Evolutionary conservation across 23 tunicate species (phyloP), one percentile per base, ranked within the genome.

Genomic region (Styela plicata): DNA sequence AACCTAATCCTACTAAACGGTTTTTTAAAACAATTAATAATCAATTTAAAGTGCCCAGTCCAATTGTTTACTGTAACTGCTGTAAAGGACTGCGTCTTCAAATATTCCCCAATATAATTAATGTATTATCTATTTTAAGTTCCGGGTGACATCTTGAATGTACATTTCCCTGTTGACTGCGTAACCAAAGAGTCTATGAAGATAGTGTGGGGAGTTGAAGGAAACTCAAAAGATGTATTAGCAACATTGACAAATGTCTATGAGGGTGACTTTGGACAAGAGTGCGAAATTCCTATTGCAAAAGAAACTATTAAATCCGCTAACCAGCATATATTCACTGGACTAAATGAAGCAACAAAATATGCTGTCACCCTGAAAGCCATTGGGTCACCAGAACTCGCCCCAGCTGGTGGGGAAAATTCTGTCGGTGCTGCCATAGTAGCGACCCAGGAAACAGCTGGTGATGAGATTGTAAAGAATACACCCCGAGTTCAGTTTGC

Each of bases 121-220:
- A n/a, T n/a, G n/a, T n/a, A n/a, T n/a, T 35, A 21, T 76, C 37
- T 53, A 27, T 79, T 69, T 86, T 26, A 34, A 91, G 97, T 80
- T 63, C 97, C 97, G 20, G 97, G 97, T 19, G 85, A 85, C 26
- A 62, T 91, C 2, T 69, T 86, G 34, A 91, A 91, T 37, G 90
- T 91, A 37, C 79, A 86, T 64, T 70, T 91, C 24, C 86, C 97
- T 5, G 85, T 57, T 0, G 90, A 91, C 37, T 80, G 36, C 34
- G 74, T 86, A 18, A 91, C 97, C 2, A 22, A 27, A 16, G 70
- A 83, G 35, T 82, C 90, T 1, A 81, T 91, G 64, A 37, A 52
- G 29, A 74, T 91, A 44, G 79, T 34, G 70, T 91, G 97, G 97
- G 87, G 97, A 34, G 90, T 86, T 27, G 97, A 91, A 69, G 97